phyloP scores from a whole-genome alignment of 2,113 vertebrate genomes.

The Thalassoma bifasciatum region DNA sequence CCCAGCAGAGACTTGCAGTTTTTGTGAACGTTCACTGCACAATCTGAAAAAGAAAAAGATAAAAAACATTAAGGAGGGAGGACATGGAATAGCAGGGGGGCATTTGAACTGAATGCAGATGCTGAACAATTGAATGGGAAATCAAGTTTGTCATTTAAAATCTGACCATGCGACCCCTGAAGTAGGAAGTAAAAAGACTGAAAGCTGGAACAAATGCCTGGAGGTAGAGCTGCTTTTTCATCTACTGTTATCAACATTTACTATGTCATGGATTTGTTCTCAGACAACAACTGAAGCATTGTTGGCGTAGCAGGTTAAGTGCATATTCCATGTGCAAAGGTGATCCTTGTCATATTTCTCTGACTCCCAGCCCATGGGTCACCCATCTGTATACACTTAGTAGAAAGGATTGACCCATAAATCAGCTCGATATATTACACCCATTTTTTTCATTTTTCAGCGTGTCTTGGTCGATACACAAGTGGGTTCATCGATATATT shows the following conservation, averaged over 20 bases:
- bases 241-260: neutral
- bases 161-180: neutral
- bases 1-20: constrained; percentile 89
- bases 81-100: neutral
- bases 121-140: neutral
- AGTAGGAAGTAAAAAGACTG: too few species aligned
- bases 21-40: constrained; percentile 92
- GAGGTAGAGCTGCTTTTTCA: neutral
- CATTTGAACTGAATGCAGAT: neutral
- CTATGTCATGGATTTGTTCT: constrained; percentile 13
- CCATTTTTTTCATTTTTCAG: too few species aligned
- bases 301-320: too few species aligned
- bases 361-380: too few species aligned
- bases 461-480: too few species aligned
- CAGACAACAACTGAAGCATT: neutral
- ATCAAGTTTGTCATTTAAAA: constrained; percentile 18
- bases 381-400: constrained; percentile 15
- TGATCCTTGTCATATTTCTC: too few species aligned
- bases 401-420: too few species aligned
- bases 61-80: constrained; percentile 5
- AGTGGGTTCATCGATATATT: too few species aligned
- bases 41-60: constrained; percentile 83
- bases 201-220: constrained; percentile 14
- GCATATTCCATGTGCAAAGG: too few species aligned
- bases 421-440: too few species aligned